Evolutionary conservation across 2,113 vertebrate genomes (phyloP).

Genomic region (Typhlomys cinereus): DNA sequence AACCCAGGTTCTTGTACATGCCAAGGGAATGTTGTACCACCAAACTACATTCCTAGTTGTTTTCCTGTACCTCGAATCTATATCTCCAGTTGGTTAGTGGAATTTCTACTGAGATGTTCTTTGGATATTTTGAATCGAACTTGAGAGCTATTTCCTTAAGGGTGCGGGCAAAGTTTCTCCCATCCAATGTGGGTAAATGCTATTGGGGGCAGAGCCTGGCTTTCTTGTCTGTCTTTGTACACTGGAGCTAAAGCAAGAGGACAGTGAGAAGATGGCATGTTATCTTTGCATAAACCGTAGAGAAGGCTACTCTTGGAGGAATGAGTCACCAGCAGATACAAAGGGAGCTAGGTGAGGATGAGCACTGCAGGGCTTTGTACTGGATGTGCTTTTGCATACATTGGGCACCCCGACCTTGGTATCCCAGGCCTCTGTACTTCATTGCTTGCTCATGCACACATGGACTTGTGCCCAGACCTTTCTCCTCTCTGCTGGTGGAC

Average conservation of each 20-base stretch:
- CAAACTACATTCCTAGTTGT: neutral
- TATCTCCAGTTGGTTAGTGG: neutral
- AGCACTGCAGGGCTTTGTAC: constrained; percentile 16
- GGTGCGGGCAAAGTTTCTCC: neutral
- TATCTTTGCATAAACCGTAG: neutral
- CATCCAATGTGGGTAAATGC: neutral
- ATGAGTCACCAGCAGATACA: constrained; percentile 29
- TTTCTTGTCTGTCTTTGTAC: neutral
- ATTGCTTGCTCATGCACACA: constrained; percentile 34
- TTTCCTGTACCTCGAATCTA: neutral
- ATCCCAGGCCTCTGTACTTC: constrained; percentile 7
- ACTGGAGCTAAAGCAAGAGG: neutral
- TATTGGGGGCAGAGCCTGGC: neutral
- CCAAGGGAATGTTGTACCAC: neutral
- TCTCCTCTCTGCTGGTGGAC: constrained; percentile 12
- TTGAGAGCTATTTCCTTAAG: constrained; percentile 24
- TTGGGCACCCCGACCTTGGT: neutral
- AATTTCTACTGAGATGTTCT: neutral
- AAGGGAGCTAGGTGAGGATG: constrained; percentile 1
- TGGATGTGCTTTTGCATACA: neutral
- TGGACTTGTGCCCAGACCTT: constrained; percentile 33
- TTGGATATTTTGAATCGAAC: constrained; percentile 6
- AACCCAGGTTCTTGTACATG: neutral
- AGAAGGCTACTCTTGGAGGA: constrained; percentile 40
- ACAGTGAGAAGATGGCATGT: neutral